These are phyloP conservation scores for Myotis vivesi DNA, from an alignment of 2,797 vertebrate species.

Conservation along the genomic window DNA sequence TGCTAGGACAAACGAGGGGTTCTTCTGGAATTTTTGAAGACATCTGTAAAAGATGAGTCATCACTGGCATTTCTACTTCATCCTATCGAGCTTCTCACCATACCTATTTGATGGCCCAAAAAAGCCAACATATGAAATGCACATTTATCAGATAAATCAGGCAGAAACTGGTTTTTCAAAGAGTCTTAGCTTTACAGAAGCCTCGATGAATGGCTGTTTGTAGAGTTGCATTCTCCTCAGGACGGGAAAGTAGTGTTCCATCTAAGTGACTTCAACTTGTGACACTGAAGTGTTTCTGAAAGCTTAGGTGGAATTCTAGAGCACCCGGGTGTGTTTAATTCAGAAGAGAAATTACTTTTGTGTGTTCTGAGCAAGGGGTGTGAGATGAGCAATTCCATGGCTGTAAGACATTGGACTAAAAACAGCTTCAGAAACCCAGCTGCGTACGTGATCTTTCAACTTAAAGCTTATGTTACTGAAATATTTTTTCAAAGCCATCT, in stretches of 20 bases:
- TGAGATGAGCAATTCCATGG: background rate
- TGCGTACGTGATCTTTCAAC: background rate
- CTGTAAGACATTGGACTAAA: background rate
- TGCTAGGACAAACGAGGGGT: background rate
- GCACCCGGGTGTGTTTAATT: background rate
- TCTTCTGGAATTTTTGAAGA: background rate
- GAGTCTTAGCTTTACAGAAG: background rate
- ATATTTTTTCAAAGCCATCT: background rate
- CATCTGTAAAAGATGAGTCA: background rate
- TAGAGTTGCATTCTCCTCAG: background rate
- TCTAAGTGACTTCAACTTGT: background rate
- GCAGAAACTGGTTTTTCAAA: background rate
- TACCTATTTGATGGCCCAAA: background rate
- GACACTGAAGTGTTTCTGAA: background rate
- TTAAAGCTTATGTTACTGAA: background rate
- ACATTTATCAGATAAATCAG: background rate
- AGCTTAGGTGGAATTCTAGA: background rate
- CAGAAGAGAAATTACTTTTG: slow-evolving; percentile 13
- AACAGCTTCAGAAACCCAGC: background rate
- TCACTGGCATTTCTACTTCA: background rate
- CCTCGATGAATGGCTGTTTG: background rate
- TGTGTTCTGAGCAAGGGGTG: background rate
- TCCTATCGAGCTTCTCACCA: background rate
- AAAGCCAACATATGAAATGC: background rate
- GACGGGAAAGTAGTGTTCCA: background rate